Evolutionary conservation across 2,888 invertebrate genomes (phyloP).

Genomic region (Thereva unica): DNA sequence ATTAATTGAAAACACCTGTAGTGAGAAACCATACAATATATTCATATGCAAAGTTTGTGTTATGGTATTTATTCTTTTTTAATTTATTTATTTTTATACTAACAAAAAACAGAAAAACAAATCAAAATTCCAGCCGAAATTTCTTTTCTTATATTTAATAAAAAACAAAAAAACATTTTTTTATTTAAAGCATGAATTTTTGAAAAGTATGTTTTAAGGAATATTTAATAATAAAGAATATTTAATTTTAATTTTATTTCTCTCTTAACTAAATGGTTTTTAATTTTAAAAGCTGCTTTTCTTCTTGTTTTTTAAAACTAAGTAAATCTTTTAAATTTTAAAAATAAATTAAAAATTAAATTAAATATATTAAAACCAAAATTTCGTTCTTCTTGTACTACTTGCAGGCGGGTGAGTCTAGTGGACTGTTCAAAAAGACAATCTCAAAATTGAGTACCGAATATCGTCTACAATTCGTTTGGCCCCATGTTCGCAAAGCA

Average conservation of each 20-base stretch:
- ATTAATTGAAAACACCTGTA: too few species aligned
- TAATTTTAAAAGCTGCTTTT: not conserved
- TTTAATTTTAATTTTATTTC: not conserved
- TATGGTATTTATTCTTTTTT: not conserved
- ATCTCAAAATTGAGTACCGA: conserved; percentile 79
- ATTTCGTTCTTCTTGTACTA: conserved; percentile 40
- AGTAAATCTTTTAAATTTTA: not conserved
- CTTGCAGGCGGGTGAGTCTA: conserved; percentile 64
- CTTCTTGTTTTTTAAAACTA: not conserved
- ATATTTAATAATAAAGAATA: too few species aligned
- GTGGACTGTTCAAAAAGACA: conserved; percentile 73
- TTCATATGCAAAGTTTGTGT: not conserved
- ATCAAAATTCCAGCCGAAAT: not conserved
- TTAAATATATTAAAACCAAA: conserved; percentile 8
- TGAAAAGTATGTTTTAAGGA: too few species aligned
- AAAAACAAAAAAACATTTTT: not conserved
- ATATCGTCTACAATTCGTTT: conserved; percentile 87
- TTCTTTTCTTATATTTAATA: not conserved
- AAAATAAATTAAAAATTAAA: not conserved
- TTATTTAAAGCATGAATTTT: too few species aligned
- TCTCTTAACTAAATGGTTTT: not conserved
- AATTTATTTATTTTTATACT: not conserved
- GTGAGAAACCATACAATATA: too few species aligned
- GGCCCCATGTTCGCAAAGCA: conserved; percentile 67
- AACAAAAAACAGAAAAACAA: not conserved